Evolutionary conservation across 2,797 vertebrate genomes (phyloP), one percentile per base, ranked within the genome.

Genomic region (Diglossa cyanea): DNA sequence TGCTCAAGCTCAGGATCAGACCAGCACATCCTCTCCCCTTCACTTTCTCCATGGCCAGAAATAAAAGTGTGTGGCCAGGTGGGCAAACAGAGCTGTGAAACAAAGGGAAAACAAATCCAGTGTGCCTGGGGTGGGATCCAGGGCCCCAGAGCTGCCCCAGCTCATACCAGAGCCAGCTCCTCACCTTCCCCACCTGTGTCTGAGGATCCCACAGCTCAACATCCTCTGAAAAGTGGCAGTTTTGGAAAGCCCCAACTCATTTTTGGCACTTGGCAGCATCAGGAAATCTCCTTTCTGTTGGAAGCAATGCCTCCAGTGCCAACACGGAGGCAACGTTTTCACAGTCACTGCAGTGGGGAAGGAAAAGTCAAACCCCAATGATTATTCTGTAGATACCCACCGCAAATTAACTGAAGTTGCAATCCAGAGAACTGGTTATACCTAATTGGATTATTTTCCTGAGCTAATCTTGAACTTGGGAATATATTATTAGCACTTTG

Each of bases 161-260:
- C 31, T 54, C 24, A 39, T 4, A 10, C 7, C 1, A 0, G 10
- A 6, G n/a, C 35, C 57, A 21, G 39, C 10, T 21, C 80, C 61
- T 63, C 48, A 2, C 37, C 50, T 45, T 21, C 2, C 2, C 9
- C 51, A 33, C 18, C 0, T 0, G 17, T 3, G 1, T 2, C 55
- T 31, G 3, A 53, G 72, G 11, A 25, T n/a, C 10, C 13, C 7
- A 15, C 2, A 55, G n/a, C 15, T 16, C n/a, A 55, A 24, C 55
- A 13, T 2, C 4, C 60, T 12, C 51, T 55, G 60, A 65, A 30
- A 79, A 62, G 30, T 2, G 31, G 28, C 8, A 33, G 6, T 4
- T 61, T 40, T 11, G 35, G 61, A 58, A 45, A 92, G 37, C 6
- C 8, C 6, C 18, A 24, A 1, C 19, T 68, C 5, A 1, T 53